Base-by-base conservation (phyloP, 2,113 vertebrate genomes). In the Tenebrosternarchus preto region DNA sequence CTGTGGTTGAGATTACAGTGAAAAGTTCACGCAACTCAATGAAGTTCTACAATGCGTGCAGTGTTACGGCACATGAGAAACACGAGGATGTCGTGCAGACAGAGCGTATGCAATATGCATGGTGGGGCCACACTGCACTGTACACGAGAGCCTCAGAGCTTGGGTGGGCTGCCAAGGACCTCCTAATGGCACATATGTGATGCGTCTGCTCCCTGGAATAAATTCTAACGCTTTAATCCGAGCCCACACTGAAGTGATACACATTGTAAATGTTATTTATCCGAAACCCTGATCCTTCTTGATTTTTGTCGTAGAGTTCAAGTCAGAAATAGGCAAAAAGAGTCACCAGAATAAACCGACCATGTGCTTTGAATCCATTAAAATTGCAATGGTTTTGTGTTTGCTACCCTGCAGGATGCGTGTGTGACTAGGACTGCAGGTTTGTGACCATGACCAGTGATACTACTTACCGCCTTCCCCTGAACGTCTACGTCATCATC, bases 401-500 rank as follows among this genome's bases (percentile, higher is more conserved):
- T 69, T 81, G 24, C 31, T 16, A 60, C 84, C 9, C 73, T 81
- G 55, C 77, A 93, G 89, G 87, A 83, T 87, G 86, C 83, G 57
- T 85, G 75, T 89, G 91, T 87, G 77, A 87, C 63, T 82, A 70
- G 80, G 69, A 77, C 25, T 82, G 73, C 77, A 86, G 77, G 81
- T 69, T 61, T 76, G 72, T 4, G 74, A 82, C 72, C 86, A 93
- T 93, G 92, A 81, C 87, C 7, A 86, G 87, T 5, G 89, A 91
- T 60, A 83, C 84, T 17, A 81, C 88, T 77, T 88, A 90, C 82
- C 83, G 88, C 74, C 89, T 93, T 67, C 89, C 92, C 0, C 86
- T 93, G 72, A 93, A 93, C 15, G 77, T 93, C 55, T 93, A 92
- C 82, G 86, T 93, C 86, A 89, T 92, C 83, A 90, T 92, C 72